These are phyloP conservation scores for Hemichromis elongatus DNA, from an alignment of 2,113 vertebrate species.

Conservation along the genomic window DNA sequence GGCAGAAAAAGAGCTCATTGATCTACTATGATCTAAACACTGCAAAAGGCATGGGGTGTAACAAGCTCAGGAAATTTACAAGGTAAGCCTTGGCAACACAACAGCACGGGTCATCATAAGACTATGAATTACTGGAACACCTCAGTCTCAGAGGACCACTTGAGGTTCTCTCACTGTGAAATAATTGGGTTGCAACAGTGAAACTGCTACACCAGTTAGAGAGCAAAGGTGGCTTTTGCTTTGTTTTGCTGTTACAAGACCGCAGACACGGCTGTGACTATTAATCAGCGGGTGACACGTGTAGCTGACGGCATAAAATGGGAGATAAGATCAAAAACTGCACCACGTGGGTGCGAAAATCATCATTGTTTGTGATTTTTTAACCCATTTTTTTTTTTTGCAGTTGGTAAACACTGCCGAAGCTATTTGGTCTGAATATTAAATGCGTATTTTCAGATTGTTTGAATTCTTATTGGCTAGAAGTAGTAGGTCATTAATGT, in stretches of 20 bases:
- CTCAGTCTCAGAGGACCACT: conserved; percentile 67
- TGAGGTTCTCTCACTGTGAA: conserved; percentile 65
- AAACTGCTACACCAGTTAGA: conserved; percentile 50
- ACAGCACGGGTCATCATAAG: conserved; percentile 60
- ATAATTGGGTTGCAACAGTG: conserved; percentile 71
- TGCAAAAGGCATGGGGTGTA: conserved; percentile 37
- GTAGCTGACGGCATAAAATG: conserved; percentile 18
- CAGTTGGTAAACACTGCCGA: background rate
- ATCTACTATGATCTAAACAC: conserved; percentile 46
- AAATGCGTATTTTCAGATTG: background rate
- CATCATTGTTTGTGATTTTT: background rate
- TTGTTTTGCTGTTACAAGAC: conserved; percentile 50
- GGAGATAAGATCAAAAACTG: background rate
- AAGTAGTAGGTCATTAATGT: background rate
- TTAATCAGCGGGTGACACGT: conserved; percentile 56
- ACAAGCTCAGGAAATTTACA: conserved; percentile 55
- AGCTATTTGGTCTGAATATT: background rate
- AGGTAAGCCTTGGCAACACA: conserved; percentile 57
- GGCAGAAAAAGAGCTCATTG: conserved; percentile 38
- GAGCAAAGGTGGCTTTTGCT: conserved; percentile 54
- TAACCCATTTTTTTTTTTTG: background rate
- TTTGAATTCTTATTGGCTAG: background rate
- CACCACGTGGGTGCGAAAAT: background rate
- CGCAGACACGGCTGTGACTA: conserved; percentile 20
- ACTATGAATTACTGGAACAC: conserved; percentile 63